Evolutionary conservation across 1,140 invertebrate species (phyloP), one percentile per base, ranked within the genome.

Genomic region (Papilio xuthus): DNA sequence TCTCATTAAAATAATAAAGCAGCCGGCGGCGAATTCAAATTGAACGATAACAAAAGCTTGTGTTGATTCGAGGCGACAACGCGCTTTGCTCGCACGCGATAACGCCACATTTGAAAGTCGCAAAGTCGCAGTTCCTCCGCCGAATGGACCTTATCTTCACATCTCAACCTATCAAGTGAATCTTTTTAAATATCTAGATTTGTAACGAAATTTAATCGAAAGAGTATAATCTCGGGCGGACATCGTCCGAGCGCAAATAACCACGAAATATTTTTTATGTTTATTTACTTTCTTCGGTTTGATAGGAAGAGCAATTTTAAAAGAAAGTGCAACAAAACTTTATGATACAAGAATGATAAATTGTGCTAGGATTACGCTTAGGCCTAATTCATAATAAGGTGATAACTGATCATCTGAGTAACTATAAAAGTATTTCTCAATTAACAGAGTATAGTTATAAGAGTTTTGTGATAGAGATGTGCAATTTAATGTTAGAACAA

Each of bases 1-100:
- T 90, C 91, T 93, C 91, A 92, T 93, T 92, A 92, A 92, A 93
- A 93, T 93, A 93, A 91, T 93, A 93, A 92, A 93, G 91, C 89
- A 92, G 88, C 91, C 90, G 82, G 86, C 88, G 92, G 92, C 90
- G 82, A 86, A 91, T 88, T 90, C 92, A 92, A 93, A 93, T 93
- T 92, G 90, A 93, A 93, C 91, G 90, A 93, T 91, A 93, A 93
- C 92, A 93, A 91, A 90, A 92, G 90, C 89, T 87, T 86, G 89
- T 88, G 85, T 89, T 90, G 91, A 91, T 88, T 90, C 87, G 89
- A 88, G 79, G 84, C 87, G 90, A 90, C 88, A 89, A 84, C 80
- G 82, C 80, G 78, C 85, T 86, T 84, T 83, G 83, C 84, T 82
- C 81, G 80, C 78, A 81, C 81, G 72, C 80, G 84, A 88, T 88